Evolutionary conservation across 1,140 invertebrate species (phyloP).

Genomic region (Drosophila funebris): DNA sequence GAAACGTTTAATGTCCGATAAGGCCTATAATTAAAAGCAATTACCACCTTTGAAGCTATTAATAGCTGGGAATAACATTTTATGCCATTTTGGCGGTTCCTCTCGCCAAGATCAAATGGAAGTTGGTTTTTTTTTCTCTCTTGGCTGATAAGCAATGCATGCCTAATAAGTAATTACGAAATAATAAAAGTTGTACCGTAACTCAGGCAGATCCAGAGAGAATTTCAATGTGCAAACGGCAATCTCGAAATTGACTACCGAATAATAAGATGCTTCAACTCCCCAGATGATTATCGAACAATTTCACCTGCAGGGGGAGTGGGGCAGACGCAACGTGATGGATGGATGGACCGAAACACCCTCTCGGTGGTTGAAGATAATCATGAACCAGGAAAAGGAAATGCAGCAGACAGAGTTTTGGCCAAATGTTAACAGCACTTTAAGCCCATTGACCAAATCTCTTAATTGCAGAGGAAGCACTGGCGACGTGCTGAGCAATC

Average conservation of each 20-base stretch:
- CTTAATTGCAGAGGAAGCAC: slow-evolving; percentile 66
- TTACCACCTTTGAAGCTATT: slow-evolving; percentile 55
- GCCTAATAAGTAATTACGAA: slow-evolving; percentile 56
- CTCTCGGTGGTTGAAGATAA: slow-evolving; percentile 4
- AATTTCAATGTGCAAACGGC: slow-evolving; percentile 50
- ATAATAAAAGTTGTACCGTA: slow-evolving; percentile 52
- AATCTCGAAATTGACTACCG: slow-evolving; percentile 69
- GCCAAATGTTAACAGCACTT: slow-evolving; percentile 10
- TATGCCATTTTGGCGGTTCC: slow-evolving; percentile 48
- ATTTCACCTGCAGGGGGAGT: slow-evolving; percentile 53
- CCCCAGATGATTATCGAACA: slow-evolving; percentile 59
- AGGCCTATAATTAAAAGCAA: slow-evolving; percentile 52
- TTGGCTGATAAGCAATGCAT: slow-evolving; percentile 32
- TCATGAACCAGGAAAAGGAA: slow-evolving; percentile 40
- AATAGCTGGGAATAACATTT: slow-evolving; percentile 51
- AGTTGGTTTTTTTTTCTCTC: slow-evolving; percentile 18
- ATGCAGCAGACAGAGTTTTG: slow-evolving; percentile 37
- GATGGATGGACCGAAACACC: slow-evolving; percentile 39
- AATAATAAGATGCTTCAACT: slow-evolving; percentile 54
- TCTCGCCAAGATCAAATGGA: slow-evolving; percentile 36
- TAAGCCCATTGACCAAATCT: slow-evolving; percentile 21
- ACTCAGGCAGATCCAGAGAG: slow-evolving; percentile 42
- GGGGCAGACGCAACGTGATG: slow-evolving; percentile 19
- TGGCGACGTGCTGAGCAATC: slow-evolving; percentile 58
- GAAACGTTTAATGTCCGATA: slow-evolving; percentile 24